Evolutionary conservation across 2,888 invertebrate genomes (phyloP).

Genomic region (Drosophila flavopinicola): DNA sequence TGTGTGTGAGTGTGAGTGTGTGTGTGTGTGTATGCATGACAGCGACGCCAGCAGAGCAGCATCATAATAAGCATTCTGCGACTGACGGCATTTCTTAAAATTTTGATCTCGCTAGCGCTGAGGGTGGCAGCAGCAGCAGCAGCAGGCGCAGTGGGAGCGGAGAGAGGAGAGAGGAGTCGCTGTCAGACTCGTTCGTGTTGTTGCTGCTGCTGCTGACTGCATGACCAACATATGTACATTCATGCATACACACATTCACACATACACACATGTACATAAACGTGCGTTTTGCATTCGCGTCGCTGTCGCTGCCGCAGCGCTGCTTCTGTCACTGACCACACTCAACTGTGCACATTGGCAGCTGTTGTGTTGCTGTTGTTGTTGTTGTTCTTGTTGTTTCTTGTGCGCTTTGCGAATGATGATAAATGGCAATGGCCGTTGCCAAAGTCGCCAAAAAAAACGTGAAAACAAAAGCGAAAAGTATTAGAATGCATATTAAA

Average conservation of each 20-base stretch:
- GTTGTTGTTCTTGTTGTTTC: not conserved
- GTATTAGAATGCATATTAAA: conserved; percentile 2
- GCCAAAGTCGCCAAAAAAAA: conserved; percentile 15
- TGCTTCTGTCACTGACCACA: conserved; percentile 65
- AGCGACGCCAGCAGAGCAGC: conserved; percentile 20
- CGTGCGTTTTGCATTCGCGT: conserved; percentile 38
- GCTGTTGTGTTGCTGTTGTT: conserved; percentile 24
- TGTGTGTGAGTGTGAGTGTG: too few relatives aligned
- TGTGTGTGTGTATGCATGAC: conserved; percentile 4
- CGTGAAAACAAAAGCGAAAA: conserved; percentile 7
- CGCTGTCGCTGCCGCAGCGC: conserved; percentile 32
- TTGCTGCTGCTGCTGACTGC: conserved; percentile 8
- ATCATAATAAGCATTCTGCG: conserved; percentile 40
- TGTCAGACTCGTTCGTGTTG: conserved; percentile 16
- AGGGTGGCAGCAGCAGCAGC: not conserved
- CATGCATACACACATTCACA: not conserved
- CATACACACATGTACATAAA: conserved; percentile 7
- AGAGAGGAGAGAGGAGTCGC: conserved; percentile 10
- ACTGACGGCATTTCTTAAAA: conserved; percentile 30
- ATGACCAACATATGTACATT: too few relatives aligned
- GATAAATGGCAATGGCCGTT: conserved; percentile 33
- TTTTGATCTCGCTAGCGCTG: conserved; percentile 15
- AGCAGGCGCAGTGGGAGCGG: not conserved
- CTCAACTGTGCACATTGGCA: conserved; percentile 62
- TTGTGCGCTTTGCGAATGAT: conserved; percentile 41